Conservation (phyloP, 2,888 invertebrate species). For the Ligdia adustata region DNA sequence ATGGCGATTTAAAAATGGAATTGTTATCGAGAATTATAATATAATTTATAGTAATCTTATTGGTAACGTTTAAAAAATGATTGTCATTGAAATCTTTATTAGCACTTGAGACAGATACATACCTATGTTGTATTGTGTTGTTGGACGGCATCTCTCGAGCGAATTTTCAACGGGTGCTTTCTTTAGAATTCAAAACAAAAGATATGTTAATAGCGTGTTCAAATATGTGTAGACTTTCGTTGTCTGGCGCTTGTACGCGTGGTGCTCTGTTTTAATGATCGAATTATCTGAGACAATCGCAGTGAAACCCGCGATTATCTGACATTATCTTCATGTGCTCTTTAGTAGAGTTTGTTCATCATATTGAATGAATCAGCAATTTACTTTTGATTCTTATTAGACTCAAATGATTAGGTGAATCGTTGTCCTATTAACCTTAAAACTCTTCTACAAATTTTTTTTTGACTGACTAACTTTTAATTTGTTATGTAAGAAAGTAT, state of each 20-base stretch:
- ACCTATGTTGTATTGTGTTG: no score
- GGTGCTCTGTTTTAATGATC: constrained; percentile 41
- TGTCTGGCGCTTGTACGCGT: constrained; percentile 42
- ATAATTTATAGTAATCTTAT: constrained; percentile 9
- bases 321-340: no score
- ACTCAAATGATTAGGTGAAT: no score
- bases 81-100: constrained; percentile 5
- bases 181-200: constrained; percentile 27
- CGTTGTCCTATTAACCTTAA: no score
- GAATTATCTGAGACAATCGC: constrained; percentile 41
- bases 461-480: no score
- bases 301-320: constrained; percentile 19
- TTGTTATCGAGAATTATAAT: constrained; percentile 9
- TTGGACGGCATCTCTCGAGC: no score
- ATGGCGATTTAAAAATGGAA: constrained; percentile 21
- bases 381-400: background rate
- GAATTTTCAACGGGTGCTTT: constrained; percentile 19
- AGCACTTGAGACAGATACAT: constrained; percentile 8
- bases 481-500: background rate
- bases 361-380: constrained; percentile 1
- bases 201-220: constrained; percentile 23
- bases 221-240: constrained; percentile 42
- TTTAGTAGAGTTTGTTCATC: constrained; percentile 10
- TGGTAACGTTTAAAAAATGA: constrained; percentile 11
- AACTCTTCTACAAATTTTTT: no score